Evolutionary conservation across 1,140 invertebrate genomes (phyloP).

Genomic region (Asbolus verrucosus): DNA sequence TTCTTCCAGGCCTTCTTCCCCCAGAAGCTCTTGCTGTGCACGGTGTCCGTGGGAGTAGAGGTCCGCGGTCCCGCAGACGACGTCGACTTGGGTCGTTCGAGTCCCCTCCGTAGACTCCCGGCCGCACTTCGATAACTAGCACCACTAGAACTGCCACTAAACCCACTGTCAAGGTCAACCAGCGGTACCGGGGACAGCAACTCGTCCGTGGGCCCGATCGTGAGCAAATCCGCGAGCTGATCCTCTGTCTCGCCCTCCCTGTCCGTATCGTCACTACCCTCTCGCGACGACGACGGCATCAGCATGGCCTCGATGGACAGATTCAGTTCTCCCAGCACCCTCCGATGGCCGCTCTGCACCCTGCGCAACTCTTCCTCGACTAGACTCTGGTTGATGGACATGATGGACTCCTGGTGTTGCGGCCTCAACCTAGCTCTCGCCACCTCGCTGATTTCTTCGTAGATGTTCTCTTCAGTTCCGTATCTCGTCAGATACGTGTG

Average conservation of each 20-base stretch:
- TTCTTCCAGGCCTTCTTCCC: conserved; percentile 83
- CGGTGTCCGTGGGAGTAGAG: conserved; percentile 28
- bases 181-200: conserved; percentile 74
- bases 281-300: conserved; percentile 72
- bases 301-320: conserved; percentile 87
- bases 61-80: conserved; percentile 36
- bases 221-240: conserved; percentile 74
- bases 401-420: conserved; percentile 58
- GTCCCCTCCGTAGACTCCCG: conserved; percentile 69
- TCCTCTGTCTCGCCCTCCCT: conserved; percentile 69
- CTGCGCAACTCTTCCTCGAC: conserved; percentile 84
- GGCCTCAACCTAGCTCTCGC: conserved; percentile 63
- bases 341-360: conserved; percentile 81
- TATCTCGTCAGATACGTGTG: conserved; percentile 83
- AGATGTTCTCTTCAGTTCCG: conserved; percentile 88
- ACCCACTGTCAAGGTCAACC: conserved; percentile 82
- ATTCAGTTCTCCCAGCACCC: conserved; percentile 87
- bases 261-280: conserved; percentile 65
- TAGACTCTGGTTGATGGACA: conserved; percentile 74
- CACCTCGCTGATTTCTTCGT: conserved; percentile 84
- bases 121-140: conserved; percentile 76
- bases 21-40: conserved; percentile 70
- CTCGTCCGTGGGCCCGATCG: conserved; percentile 79
- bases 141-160: conserved; percentile 82
- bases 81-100: conserved; percentile 49